These are phyloP conservation scores for Sisor rabdophorus DNA, from an alignment of 2,113 vertebrate genomes.

Conservation along the genomic window DNA sequence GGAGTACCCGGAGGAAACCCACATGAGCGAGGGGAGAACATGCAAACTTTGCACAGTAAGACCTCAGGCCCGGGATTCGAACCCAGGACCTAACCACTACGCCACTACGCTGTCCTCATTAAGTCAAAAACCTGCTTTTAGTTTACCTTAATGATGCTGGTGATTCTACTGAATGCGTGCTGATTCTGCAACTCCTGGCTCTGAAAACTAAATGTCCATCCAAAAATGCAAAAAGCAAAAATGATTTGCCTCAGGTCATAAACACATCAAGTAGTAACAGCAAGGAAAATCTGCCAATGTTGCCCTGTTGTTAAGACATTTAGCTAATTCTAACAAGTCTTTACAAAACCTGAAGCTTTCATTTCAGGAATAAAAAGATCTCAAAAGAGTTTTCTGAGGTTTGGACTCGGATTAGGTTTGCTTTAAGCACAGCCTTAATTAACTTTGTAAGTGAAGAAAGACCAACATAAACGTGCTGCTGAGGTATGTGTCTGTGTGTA, in stretches of 20 bases:
- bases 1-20: too few relatives aligned
- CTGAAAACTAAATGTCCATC: not conserved
- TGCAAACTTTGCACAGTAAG: too few relatives aligned
- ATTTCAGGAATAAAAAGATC: not conserved
- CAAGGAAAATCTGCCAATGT: not conserved
- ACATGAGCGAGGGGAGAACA: too few relatives aligned
- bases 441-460: not conserved
- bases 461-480: not conserved
- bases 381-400: not conserved
- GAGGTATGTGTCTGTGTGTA: not conserved
- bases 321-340: not conserved
- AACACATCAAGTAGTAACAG: not conserved
- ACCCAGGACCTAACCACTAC: too few relatives aligned
- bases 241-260: not conserved
- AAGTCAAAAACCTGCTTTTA: not conserved
- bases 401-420: not conserved
- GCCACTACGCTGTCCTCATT: too few relatives aligned
- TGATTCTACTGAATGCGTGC: not conserved
- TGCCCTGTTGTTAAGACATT: not conserved
- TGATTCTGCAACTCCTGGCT: not conserved
- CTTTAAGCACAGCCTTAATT: not conserved
- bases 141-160: not conserved
- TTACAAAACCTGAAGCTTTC: not conserved
- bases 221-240: not conserved
- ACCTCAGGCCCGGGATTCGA: too few relatives aligned